Evolutionary conservation across 1,140 invertebrate genomes (phyloP), one percentile per base, ranked within the genome.

Genomic region (Diploscapter pachys): DNA sequence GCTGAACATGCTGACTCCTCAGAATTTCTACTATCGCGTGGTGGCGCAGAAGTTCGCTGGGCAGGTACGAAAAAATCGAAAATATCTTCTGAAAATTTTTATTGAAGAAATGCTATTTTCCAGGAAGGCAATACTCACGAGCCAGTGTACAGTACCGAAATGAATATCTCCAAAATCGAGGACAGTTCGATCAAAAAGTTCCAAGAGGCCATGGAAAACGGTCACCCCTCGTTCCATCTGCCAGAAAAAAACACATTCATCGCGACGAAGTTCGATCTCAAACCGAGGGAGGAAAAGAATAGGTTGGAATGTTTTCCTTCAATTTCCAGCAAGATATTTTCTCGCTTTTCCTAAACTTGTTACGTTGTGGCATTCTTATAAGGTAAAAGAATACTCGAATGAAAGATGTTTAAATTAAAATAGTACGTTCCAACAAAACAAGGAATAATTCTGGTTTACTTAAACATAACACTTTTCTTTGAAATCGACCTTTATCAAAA

Each of bases 241-340:
- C 94, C 95, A 50, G 86, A 87, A 3, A 90, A 90, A 75, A 98
- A 98, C 88, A 92, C 93, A 85, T 98, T 97, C 87, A 94, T 98
- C 84, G 92, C 95, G 0, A 89, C 90, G 0, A 89, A 91, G 80
- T 94, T 98, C 86, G 90, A 92, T 72, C 86, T 96, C 11, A 90
- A 91, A 77, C 85, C 89, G 0, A 84, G 88, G 4, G 90, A 92
- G 66, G 56, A 55, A 3, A 52, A 57, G 5, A 74, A 74, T 13
- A 50, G 6, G 6, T 65, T 6, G 31, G 6, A 49, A 65, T 31
- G 13, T 8, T 65, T 65, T 6, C 63, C 9, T 59, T 31, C 9
- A 59, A 59, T 11, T 59, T 59, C 31, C 9, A 59, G 31, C 9
- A 59, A 11, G 57, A 31, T 11, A 11, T 59, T 59, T 11, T 59